Evolutionary conservation across 53 echinoderm and acorn worm species (phyloP), one percentile per base, ranked within the genome.

Genomic region (Luidia sarsii): DNA sequence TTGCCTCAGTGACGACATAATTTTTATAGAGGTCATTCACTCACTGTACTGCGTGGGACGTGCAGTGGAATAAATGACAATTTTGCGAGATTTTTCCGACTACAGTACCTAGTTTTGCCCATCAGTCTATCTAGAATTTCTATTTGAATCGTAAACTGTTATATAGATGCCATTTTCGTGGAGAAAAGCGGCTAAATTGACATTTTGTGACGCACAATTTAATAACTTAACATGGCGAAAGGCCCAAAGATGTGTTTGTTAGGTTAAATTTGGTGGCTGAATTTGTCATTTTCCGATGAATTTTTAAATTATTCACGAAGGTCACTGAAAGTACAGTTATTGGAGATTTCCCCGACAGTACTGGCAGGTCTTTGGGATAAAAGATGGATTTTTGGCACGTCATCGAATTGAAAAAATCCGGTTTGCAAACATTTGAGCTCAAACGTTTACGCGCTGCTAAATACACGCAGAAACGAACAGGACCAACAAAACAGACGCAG

Each of bases 221-320:
- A 37, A 72, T 72, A 23, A 52, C 72, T 38, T n/a, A 72, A 72
- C 72, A 72, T 72, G 72, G 72, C 72, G 55, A 72, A 56, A 72
- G 25, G 11, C 57, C 39, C 36, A 32, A 36, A 41, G 53, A 72
- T 72, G 72, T 72, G 72, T 72, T 72, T 72, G 54, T 63, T 72
- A 54, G 25, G 38, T 54, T 23, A 72, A 72, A 35, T 38, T 72
- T 15, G 72, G 56, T 55, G 7, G 56, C 34, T 1, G 0, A 34
- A 54, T 20, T 54, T 38, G 37, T 25, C 25, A 5, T 36, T 53
- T 72, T 54, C 55, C 56, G 4, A 30, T 38, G 14, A 24, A 24
- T 72, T 55, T 72, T 72, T 28, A 72, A 33, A 24, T 32, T 38
- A 72, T 39, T 54, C 72, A 35, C 38, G 53, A 27, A 54, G 27